A percentile compares a stretch with the other conserved stretches of the same genome.
phyloP scores from a whole-genome alignment of 2,888 invertebrate genomes.

The Dryocosmus kuriphilus region DNA sequence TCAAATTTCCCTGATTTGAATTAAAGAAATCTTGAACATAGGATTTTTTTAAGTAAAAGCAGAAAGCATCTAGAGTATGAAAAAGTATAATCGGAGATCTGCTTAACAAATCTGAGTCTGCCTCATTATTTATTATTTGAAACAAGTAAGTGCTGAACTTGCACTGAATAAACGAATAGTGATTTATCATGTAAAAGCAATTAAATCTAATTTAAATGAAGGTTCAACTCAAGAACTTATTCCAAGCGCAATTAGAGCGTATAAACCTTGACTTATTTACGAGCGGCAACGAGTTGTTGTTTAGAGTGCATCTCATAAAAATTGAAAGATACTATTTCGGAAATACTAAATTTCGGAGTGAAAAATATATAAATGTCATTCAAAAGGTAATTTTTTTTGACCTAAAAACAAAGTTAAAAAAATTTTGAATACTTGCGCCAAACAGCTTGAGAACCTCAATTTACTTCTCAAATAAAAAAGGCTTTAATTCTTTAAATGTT shows the following conservation, averaged over 20 bases:
- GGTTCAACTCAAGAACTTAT: conserved; percentile 21
- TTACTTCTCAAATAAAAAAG: not conserved
- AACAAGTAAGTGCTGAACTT: not conserved
- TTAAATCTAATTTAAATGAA: conserved; percentile 29
- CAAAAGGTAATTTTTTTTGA: not conserved
- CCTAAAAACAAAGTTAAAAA: not conserved
- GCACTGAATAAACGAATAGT: not conserved
- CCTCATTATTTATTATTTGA: not conserved
- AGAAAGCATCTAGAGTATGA: no score
- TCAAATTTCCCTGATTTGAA: no score
- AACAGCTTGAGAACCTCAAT: not conserved
- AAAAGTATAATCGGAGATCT: not conserved
- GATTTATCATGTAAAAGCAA: not conserved
- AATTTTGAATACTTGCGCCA: not conserved
- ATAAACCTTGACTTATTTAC: conserved; percentile 37
- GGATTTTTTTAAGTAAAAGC: no score
- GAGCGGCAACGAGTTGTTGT: conserved; percentile 26
- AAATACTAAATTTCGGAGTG: conserved; percentile 1
- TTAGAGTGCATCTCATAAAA: conserved; percentile 26
- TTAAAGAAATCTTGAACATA: no score
- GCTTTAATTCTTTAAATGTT: not conserved
- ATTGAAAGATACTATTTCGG: conserved; percentile 12
- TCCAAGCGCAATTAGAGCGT: conserved; percentile 33
- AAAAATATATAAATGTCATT: not conserved
- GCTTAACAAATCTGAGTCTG: not conserved